phyloP scores from a whole-genome alignment of 2,113 vertebrate genomes.

The Sphaerodactylus townsendi region DNA sequence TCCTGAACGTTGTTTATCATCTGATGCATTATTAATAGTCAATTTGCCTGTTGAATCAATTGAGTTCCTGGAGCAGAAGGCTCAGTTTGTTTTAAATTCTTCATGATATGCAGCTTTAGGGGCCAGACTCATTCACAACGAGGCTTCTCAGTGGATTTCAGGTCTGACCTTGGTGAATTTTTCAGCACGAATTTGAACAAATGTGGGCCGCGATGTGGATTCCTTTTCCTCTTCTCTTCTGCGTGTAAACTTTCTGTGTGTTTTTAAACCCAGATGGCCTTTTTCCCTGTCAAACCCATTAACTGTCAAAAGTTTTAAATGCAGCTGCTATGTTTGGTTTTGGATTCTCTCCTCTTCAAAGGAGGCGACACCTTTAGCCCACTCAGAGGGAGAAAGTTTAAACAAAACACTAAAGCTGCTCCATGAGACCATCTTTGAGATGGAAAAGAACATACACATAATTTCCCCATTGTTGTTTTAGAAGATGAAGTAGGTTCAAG shows the following conservation, averaged over 20 bases:
- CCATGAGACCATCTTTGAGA: background rate
- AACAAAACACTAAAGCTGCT: background rate
- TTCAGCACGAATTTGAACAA: constrained; percentile 27
- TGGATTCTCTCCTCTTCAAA: constrained; percentile 50
- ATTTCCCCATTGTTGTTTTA: background rate
- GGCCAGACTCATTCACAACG: background rate
- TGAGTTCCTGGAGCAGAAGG: constrained; percentile 15
- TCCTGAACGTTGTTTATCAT: constrained; percentile 1
- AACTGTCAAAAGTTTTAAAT: constrained; percentile 36
- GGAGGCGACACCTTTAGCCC: constrained; percentile 21
- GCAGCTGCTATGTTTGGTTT: constrained; percentile 54
- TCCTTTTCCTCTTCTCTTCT: constrained; percentile 35
- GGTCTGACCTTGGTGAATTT: constrained; percentile 16
- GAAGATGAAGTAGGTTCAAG: too few species aligned
- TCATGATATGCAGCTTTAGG: constrained; percentile 30
- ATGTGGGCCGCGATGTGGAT: constrained; percentile 9
- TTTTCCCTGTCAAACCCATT: constrained; percentile 50
- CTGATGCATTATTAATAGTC: background rate
- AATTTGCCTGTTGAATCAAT: constrained; percentile 1
- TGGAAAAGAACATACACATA: background rate
- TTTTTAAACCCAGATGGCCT: constrained; percentile 59
- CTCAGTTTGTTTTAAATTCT: constrained; percentile 30
- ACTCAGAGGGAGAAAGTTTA: background rate
- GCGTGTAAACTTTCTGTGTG: constrained; percentile 34
- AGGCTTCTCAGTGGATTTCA: constrained; percentile 33